phyloP scores from a whole-genome alignment of 1,140 invertebrate genomes.

The Chironomus tepperi region DNA sequence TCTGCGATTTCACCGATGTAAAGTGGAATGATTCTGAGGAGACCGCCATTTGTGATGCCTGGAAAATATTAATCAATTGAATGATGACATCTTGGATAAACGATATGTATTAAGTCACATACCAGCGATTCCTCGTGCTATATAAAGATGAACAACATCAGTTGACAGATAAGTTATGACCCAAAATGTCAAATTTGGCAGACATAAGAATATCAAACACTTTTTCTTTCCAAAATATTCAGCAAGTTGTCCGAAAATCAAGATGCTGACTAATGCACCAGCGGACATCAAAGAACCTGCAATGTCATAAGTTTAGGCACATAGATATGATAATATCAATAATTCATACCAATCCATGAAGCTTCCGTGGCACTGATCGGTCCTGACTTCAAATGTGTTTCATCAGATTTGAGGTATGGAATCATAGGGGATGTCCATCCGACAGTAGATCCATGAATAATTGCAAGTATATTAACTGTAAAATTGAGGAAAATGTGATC shows the following conservation, averaged over 20 bases:
- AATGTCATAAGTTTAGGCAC: too few species aligned
- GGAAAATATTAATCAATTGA: too few species aligned
- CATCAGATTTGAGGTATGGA: conserved; percentile 29
- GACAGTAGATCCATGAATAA: conserved; percentile 34
- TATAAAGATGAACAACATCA: conserved; percentile 30
- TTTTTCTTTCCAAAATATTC: conserved; percentile 36
- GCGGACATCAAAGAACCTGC: conserved; percentile 25
- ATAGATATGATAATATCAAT: conserved; percentile 26
- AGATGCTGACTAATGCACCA: conserved; percentile 26
- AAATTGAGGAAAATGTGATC: too few species aligned
- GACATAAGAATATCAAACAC: conserved; percentile 30
- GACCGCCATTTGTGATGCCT: conserved; percentile 30
- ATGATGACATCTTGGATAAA: too few species aligned
- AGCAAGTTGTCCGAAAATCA: conserved; percentile 29
- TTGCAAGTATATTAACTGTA: conserved; percentile 34
- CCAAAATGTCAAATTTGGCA: conserved; percentile 32
- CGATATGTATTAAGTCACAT: too few species aligned
- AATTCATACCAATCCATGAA: background rate
- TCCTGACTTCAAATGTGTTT: conserved; percentile 27
- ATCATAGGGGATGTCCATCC: conserved; percentile 34
- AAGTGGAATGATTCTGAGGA: conserved; percentile 33
- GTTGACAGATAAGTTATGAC: conserved; percentile 30
- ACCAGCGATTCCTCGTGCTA: conserved; percentile 38
- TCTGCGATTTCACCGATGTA: conserved; percentile 37
- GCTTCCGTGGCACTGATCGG: background rate